Evolutionary conservation across 53 echinoderm and acorn worm species (phyloP), one percentile per base, ranked within the genome.

Genomic region (Temnopleurus reevesii): DNA sequence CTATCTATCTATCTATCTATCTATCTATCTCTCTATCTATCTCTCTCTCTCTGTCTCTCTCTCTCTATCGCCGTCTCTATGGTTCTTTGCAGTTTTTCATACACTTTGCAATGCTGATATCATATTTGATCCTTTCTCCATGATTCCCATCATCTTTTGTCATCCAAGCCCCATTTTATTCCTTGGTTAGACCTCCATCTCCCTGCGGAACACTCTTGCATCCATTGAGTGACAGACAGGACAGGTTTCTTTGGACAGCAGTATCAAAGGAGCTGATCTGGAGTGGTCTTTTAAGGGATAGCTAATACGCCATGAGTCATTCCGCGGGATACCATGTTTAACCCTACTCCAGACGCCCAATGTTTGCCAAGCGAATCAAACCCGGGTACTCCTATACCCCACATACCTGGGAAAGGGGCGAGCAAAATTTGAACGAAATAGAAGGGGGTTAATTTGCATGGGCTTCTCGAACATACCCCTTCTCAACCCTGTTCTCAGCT

Each of bases 231-330:
- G 55, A 83, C 83, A 23, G 60, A 23, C 60, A 83, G 56, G 46
- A 57, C 84, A 44, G 45, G 21, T 26, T 83, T 83, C 86, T 86
- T 86, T 86, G 61, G 59, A 86, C 86, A 86, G 86, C 26, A 86
- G 86, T 60, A 86, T 59, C 63, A 27, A 54, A 59, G 86, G 58
- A 28, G n/a, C n/a, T 23, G 85, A 85, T 83, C 51, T 83, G 83
- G 57, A 83, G 83, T 83, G 83, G 83, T 34, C 83, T 83, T 54
- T 55, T 36, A 83, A 31, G 83, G 83, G 56, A 83, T 56, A 83
- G 55, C 83, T 54, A 54, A 83, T 83, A 83, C 55, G 12, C 83
- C 55, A 36, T 83, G 83, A 83, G 83, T 83, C 83, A 83, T 55
- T 83, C 83, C 60, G 45, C 79, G 8, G 23, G 27, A 79, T 49